Evolutionary conservation across 1,140 invertebrate species (phyloP).

Genomic region (Zaprionus camerounensis): DNA sequence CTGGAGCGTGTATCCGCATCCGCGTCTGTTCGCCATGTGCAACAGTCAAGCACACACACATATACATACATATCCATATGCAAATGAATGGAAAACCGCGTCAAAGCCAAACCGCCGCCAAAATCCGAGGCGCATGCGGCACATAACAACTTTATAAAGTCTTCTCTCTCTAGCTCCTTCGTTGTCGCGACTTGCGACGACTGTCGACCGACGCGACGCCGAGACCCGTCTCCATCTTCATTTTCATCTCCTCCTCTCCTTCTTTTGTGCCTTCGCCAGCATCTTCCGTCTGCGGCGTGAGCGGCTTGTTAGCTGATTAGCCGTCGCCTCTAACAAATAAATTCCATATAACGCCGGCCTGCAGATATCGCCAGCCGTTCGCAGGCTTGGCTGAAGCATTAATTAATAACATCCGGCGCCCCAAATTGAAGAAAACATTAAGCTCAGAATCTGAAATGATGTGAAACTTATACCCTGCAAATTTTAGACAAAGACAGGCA

Average conservation of each 20-base stretch:
- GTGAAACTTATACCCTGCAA: background rate
- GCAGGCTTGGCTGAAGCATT: constrained; percentile 62
- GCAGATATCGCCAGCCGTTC: constrained; percentile 50
- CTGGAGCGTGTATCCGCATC: constrained; percentile 66
- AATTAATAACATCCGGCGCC: constrained; percentile 82
- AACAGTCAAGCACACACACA: constrained; percentile 18
- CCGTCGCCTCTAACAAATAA: constrained; percentile 76
- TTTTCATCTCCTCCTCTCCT: constrained; percentile 34
- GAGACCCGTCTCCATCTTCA: constrained; percentile 5
- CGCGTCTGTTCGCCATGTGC: constrained; percentile 73
- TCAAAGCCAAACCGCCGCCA: constrained; percentile 78
- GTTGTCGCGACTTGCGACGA: background rate
- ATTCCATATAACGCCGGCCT: constrained; percentile 74
- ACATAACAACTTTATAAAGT: constrained; percentile 74
- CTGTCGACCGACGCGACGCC: background rate
- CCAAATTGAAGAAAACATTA: constrained; percentile 46
- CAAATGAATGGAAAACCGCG: constrained; percentile 80
- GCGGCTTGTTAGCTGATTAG: constrained; percentile 78
- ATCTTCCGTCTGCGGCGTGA: constrained; percentile 63
- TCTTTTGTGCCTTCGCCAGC: background rate
- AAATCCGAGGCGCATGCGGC: constrained; percentile 63
- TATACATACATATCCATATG: constrained; percentile 44
- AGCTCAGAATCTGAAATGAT: background rate
- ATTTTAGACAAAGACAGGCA: background rate
- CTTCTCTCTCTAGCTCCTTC: constrained; percentile 6